Evolutionary conservation across 2,888 invertebrate genomes (phyloP), one percentile per base, ranked within the genome.

Genomic region (Latrodectus elegans): DNA sequence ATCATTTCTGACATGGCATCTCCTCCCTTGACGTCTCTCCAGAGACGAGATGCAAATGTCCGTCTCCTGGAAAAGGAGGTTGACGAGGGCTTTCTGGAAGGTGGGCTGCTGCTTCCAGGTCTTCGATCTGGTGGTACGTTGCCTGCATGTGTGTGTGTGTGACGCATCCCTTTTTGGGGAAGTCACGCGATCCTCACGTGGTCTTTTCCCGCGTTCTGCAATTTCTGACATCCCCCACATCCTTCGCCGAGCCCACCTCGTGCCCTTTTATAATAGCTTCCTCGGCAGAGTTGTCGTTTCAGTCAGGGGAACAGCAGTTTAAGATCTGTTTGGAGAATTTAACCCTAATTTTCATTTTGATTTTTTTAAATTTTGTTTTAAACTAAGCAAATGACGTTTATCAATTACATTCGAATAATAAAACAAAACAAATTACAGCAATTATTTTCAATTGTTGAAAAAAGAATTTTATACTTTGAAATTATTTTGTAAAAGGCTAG

Each of bases 111-210:
- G n/a, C 8, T 51, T 22, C 38, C 38, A 38, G 38, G 6, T 6
- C 38, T 65, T 83, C 76, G 75, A 76, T 64, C 70, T 52, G 53
- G 72, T 80, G 78, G 78, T 60, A 78, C 73, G 78, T 38, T 70
- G 51, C 80, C 60, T 15, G 67, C 52, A 51, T 68, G 73, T 73
- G 85, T 60, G 70, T 76, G 85, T 60, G 70, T 76, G 81, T 73
- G 78, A 81, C 81, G 81, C 85, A 85, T 79, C 75, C 65, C 14
- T 55, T 51, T 51, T 53, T 26, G 51, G 76, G 71, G 73, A 75
- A 53, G 86, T 87, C 86, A 87, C 86, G 86, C 86, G 81, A 87
- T 53, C 76, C 53, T 87, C 86, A 87, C 86, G 81, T 87, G 86
- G 74, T 52, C 73, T 77, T 70, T 87, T 87, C 86, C 86, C 86